Evolutionary conservation across 1,140 invertebrate species (phyloP).

Genomic region (Ceratoteleas bidentatus): DNA sequence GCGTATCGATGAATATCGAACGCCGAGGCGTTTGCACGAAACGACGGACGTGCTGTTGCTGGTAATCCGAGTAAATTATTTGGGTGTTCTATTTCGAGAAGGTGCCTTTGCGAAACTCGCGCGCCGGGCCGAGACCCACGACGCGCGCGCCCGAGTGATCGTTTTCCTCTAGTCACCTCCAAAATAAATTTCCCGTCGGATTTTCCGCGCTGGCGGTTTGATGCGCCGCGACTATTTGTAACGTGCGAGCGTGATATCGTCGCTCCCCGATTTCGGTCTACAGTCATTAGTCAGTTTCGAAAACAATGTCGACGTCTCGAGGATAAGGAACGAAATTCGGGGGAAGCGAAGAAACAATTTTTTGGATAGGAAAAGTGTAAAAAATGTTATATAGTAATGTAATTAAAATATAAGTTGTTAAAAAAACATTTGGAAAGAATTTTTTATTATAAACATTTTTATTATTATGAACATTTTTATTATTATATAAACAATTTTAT

Average conservation of each 20-base stretch:
- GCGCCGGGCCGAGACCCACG: slow-evolving; percentile 73
- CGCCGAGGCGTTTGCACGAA: slow-evolving; percentile 46
- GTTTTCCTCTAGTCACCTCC: slow-evolving; percentile 66
- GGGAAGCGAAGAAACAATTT: no score
- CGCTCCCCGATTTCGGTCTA: slow-evolving; percentile 10
- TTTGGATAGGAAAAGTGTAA: no score
- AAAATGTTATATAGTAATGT: no score
- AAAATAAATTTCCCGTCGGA: slow-evolving; percentile 70
- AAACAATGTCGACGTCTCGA: slow-evolving; percentile 3
- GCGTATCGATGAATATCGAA: slow-evolving; percentile 61
- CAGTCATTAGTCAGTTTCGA: slow-evolving; percentile 21
- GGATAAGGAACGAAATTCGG: slow-evolving; percentile 14
- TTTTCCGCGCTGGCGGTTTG: slow-evolving; percentile 64
- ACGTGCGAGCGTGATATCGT: slow-evolving; percentile 17
- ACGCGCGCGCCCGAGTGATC: slow-evolving; percentile 64
- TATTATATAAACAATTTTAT: no score
- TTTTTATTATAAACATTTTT: no score
- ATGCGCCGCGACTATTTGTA: slow-evolving; percentile 51
- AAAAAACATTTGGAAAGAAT: no score
- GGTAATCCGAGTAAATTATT: slow-evolving; percentile 82
- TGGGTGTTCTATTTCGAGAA: slow-evolving; percentile 82
- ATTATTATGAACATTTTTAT: no score
- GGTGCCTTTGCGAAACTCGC: slow-evolving; percentile 81
- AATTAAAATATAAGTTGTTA: no score
- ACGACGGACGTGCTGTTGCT: slow-evolving; percentile 70